These are phyloP conservation scores for Hesperia comma DNA, from an alignment of 2,888 invertebrate genomes.

Conservation along the genomic window DNA sequence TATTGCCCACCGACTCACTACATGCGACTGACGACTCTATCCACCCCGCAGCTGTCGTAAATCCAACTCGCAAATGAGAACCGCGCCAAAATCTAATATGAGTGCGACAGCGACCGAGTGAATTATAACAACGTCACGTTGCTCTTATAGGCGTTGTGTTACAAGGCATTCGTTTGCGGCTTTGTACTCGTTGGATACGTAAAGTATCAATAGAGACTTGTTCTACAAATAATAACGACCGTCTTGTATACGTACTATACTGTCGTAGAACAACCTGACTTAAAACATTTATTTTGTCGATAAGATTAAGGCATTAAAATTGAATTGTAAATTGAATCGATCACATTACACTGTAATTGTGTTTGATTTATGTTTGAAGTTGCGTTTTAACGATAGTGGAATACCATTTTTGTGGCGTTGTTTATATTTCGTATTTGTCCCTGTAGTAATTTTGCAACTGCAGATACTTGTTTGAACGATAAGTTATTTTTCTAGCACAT, in stretches of 20 bases:
- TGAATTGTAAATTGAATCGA: conserved; percentile 12
- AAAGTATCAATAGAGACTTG: conserved; percentile 21
- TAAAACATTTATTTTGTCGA: conserved; percentile 1
- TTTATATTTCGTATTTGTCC: neutral
- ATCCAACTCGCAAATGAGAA: conserved; percentile 48
- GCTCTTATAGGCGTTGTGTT: conserved; percentile 34
- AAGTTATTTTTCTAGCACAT: too few relatives aligned
- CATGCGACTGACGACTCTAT: conserved; percentile 82
- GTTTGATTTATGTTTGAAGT: conserved; percentile 28
- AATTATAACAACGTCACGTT: conserved; percentile 39
- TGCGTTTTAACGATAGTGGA: neutral
- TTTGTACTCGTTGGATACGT: conserved; percentile 21
- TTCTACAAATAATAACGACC: conserved; percentile 29
- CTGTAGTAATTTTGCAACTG: too few relatives aligned
- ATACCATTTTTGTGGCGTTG: neutral
- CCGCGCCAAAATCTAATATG: conserved; percentile 49
- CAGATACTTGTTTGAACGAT: too few relatives aligned
- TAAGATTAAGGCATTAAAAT: conserved; percentile 12
- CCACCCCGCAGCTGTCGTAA: conserved; percentile 51
- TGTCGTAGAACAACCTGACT: neutral
- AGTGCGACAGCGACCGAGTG: conserved; percentile 43
- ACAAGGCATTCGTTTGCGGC: conserved; percentile 19
- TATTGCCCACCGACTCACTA: conserved; percentile 73
- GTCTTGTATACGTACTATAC: neutral
- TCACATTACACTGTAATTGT: conserved; percentile 23